phyloP scores from a whole-genome alignment of 2,113 vertebrate species.

The Castor canadensis region DNA sequence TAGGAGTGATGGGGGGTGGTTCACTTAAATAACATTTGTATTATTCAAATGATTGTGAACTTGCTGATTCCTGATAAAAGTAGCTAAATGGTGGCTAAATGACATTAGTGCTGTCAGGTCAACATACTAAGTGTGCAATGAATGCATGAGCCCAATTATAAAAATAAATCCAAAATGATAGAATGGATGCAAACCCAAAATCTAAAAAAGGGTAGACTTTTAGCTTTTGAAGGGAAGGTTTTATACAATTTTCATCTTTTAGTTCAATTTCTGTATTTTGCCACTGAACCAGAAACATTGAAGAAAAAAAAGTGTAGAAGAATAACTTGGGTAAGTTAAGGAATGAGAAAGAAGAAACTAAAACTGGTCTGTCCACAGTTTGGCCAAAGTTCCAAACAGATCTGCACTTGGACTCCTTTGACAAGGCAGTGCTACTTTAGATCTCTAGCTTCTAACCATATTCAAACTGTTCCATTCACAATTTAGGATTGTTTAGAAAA shows the following conservation, averaged over 20 bases:
- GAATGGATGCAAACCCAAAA: background rate
- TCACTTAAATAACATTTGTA: background rate
- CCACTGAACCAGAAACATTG: background rate
- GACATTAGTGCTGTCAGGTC: background rate
- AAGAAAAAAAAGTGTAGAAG: background rate
- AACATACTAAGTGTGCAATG: background rate
- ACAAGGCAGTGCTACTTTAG: background rate
- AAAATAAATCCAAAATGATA: slow-evolving; percentile 11
- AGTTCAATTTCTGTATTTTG: background rate
- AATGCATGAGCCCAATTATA: background rate
- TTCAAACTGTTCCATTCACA: background rate
- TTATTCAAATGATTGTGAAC: background rate
- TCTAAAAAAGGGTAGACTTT: background rate
- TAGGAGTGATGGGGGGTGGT: background rate
- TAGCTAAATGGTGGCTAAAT: background rate
- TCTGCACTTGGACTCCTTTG: background rate
- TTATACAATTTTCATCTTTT: slow-evolving; percentile 16
- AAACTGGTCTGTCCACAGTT: background rate
- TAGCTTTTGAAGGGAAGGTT: background rate
- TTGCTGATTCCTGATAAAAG: background rate
- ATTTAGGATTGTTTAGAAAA: background rate
- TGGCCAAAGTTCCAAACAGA: background rate
- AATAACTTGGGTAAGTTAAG: background rate
- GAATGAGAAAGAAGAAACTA: background rate
- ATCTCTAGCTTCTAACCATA: background rate